Evolutionary conservation across 1,140 invertebrate genomes (phyloP).

Genomic region (Zaprionus lachaisei): DNA sequence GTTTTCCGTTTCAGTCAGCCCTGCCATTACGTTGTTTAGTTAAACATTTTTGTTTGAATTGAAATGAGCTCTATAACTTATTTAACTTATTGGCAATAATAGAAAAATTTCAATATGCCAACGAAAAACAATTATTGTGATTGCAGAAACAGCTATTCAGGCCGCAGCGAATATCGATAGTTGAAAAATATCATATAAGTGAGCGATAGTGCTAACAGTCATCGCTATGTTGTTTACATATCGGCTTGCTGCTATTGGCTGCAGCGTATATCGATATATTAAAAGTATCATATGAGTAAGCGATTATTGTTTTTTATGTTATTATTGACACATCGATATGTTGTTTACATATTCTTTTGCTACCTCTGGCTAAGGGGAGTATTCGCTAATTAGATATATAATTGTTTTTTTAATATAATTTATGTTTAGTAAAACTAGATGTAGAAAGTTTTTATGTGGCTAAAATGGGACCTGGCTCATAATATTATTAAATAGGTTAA

Average conservation of each 20-base stretch:
- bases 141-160: constrained; percentile 27
- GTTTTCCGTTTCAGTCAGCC: constrained; percentile 18
- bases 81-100: constrained; percentile 10
- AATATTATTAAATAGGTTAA: too few species aligned
- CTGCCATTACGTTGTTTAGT: constrained; percentile 43
- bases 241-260: neutral
- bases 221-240: constrained; percentile 22
- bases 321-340: neutral
- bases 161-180: constrained; percentile 7
- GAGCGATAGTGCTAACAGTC: neutral
- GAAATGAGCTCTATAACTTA: neutral
- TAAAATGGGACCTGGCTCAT: too few species aligned
- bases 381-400: neutral
- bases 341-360: neutral
- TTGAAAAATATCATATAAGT: neutral
- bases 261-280: too few species aligned
- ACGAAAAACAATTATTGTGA: constrained; percentile 25
- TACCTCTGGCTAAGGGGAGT: neutral
- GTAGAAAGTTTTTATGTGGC: neutral
- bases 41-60: neutral
- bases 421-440: neutral
- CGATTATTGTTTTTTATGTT: too few species aligned
- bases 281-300: too few species aligned
- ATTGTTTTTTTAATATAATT: neutral
- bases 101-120: constrained; percentile 7